Evolutionary conservation across 37 sponge, comb jelly and placozoan genomes (phyloP), one percentile per base, ranked within the genome.

Genomic region (Ephydatia muelleri): DNA sequence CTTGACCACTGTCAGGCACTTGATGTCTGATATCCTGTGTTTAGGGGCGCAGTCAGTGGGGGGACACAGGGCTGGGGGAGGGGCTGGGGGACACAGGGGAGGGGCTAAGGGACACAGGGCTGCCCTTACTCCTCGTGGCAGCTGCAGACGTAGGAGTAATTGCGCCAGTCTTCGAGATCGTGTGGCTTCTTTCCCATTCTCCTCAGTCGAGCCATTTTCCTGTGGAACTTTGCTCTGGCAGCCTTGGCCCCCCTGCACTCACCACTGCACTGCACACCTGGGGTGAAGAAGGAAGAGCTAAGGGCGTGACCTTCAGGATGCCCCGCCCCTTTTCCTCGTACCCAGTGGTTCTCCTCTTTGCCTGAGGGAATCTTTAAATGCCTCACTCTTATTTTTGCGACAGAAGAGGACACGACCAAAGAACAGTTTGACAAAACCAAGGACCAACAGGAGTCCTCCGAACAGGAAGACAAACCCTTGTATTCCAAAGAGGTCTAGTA

Each of bases 131-230:
- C 94, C 32, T 47, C 71, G 22, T 90, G 81, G 76, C 94, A 94
- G 70, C 67, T 78, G 84, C 94, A 94, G 2, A 80, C 84, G 64
- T 83, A 93, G 3, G 91, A 90, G 30, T 85, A 82, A 70, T 94
- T 94, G 70, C 82, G 88, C 94, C 94, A 94, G 82, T 94, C 91
- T 68, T 94, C 88, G 11, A 86, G 85, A 14, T 48, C 8, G 33
- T 66, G 77, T 67, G 85, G 81, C 38, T 70, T 78, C 65, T 90
- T 94, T 14, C 94, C 94, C 70, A 80, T 77, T 22, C 65, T 71
- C 75, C 32, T 84, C 74, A 90, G 40, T n/a, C 86, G 36, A 31
- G 76, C 35, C 1, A 80, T 74, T 70, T 87, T 87, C 65, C 91
- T 80, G 68, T 85, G 84, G 49, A 65, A 84, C 47, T 88, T 75